These are phyloP conservation scores for Agonopterix heracliana DNA, from an alignment of 2,888 invertebrate species.

Conservation along the genomic window DNA sequence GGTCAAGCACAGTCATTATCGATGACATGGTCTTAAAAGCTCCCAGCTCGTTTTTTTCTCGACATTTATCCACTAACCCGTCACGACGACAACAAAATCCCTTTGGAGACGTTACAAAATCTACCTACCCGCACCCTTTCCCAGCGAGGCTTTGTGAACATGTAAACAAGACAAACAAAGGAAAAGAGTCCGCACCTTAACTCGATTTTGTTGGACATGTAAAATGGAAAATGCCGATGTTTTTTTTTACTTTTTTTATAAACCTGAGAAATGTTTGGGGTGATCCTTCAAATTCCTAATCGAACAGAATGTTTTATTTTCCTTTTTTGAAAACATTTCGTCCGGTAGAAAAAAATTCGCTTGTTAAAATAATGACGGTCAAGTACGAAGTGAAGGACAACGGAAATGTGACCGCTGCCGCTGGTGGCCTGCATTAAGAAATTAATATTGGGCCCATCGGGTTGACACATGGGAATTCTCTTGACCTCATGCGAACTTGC, in stretches of 20 bases:
- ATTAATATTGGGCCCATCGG: constrained; percentile 44
- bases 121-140: constrained; percentile 20
- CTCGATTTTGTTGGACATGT: too few relatives aligned
- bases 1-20: constrained; percentile 48
- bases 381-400: constrained; percentile 50
- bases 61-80: constrained; percentile 35
- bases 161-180: constrained; percentile 23
- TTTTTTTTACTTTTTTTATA: constrained; percentile 18
- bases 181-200: constrained; percentile 1
- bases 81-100: constrained; percentile 35
- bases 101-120: constrained; percentile 35
- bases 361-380: constrained; percentile 16
- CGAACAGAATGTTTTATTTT: too few relatives aligned
- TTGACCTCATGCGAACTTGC: constrained; percentile 2
- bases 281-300: too few relatives aligned
- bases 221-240: constrained; percentile 2
- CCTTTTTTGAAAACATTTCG: too few relatives aligned
- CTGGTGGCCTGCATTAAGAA: constrained; percentile 43
- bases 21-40: constrained; percentile 38
- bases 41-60: constrained; percentile 29
- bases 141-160: constrained; percentile 23
- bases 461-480: constrained; percentile 26
- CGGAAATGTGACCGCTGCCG: constrained; percentile 24
- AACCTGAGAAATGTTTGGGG: too few relatives aligned
- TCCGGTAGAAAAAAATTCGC: too few relatives aligned